Evolutionary conservation across 2,113 vertebrate species (phyloP).

Genomic region (Otus sunia): DNA sequence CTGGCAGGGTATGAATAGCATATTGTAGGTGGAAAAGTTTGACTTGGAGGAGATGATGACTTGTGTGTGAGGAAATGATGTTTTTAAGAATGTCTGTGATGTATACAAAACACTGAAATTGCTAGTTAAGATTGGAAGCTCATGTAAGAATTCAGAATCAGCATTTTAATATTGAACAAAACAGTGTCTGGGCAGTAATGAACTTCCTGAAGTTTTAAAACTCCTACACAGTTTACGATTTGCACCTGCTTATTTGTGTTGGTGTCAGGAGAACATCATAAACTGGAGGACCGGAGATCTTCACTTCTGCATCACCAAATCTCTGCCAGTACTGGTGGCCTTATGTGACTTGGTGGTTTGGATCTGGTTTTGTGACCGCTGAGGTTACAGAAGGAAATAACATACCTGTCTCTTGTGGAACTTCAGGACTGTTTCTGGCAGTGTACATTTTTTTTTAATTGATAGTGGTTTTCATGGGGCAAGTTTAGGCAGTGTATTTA

Average conservation of each 20-base stretch:
- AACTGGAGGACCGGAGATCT: not conserved
- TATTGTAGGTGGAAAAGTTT: not conserved
- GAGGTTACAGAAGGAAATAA: not conserved
- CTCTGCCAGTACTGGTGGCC: not conserved
- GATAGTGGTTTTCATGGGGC: not conserved
- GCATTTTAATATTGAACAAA: not conserved
- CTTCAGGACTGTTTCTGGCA: not conserved
- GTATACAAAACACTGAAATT: not conserved
- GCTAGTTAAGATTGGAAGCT: not conserved
- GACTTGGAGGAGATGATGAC: not conserved
- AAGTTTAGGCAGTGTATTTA: not conserved
- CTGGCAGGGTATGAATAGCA: not conserved
- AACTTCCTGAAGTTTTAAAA: not conserved
- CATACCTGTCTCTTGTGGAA: not conserved
- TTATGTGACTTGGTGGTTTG: not conserved
- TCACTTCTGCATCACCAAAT: not conserved
- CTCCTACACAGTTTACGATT: not conserved
- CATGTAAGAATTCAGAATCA: not conserved
- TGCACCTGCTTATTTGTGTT: constrained; percentile 10
- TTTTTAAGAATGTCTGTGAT: not conserved
- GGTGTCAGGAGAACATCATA: not conserved
- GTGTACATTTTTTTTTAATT: not conserved
- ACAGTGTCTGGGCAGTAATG: not conserved
- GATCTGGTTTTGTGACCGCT: not conserved
- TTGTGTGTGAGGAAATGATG: not conserved